Evolutionary conservation across 1,140 invertebrate species (phyloP).

Genomic region (Zaprionus taronus): DNA sequence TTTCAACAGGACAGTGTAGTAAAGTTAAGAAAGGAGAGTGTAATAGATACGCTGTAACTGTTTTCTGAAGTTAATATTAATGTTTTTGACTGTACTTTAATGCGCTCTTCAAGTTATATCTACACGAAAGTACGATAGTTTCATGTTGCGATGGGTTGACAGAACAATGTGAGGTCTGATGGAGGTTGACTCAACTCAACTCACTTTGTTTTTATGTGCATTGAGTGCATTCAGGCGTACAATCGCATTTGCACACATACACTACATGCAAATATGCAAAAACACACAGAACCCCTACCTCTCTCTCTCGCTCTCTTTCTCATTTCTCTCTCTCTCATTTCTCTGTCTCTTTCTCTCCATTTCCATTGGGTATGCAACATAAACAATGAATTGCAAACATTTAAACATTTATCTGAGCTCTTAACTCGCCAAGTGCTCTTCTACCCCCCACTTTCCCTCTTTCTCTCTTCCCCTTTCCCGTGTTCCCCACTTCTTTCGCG

Average conservation of each 20-base stretch:
- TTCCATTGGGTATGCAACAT: constrained; percentile 28
- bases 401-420: constrained; percentile 65
- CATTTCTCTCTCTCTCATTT: neutral
- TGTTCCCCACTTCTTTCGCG: neutral
- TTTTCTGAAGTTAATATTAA: neutral
- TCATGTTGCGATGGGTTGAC: neutral
- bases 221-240: constrained; percentile 63
- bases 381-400: constrained; percentile 43
- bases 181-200: neutral
- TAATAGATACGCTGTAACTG: neutral
- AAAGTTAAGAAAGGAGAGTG: too few species aligned
- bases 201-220: constrained; percentile 76
- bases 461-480: neutral
- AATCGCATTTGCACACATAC: constrained; percentile 54
- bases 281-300: neutral
- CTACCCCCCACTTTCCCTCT: neutral
- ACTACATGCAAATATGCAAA: constrained; percentile 10
- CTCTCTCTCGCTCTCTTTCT: neutral
- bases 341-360: neutral
- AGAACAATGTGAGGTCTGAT: neutral
- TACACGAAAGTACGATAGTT: neutral
- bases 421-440: constrained; percentile 36
- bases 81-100: neutral
- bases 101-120: neutral
- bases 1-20: too few species aligned